Base-by-base conservation (phyloP, 2,888 invertebrate species). In the Dicyrtoma fusca region DNA sequence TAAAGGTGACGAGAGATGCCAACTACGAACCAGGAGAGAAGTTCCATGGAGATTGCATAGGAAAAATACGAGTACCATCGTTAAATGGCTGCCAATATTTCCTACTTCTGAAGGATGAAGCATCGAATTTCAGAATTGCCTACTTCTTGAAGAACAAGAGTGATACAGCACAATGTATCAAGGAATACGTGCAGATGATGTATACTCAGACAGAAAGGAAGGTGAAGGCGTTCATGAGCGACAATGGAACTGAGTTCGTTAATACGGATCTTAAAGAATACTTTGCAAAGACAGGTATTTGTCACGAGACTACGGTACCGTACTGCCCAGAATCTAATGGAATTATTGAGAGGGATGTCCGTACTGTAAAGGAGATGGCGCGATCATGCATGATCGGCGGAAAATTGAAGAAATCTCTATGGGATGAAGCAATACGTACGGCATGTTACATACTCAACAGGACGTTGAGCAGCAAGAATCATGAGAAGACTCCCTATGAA, bases 361-460 rank as follows among this genome's bases (percentile, higher is more conserved):
- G 82, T 26, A 82, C 82, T 17, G 77, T 82, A n/a, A 76, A 82
- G 17, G 69, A 65, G 23, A 47, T 65, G 13, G 82, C 83, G 10
- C 74, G 81, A 59, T 72, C 82, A 5, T 82, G 83, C 81, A 26
- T 84, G n/a, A 74, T 76, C 17, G 71, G 78, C 14, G 77, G 78
- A 26, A 73, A 80, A 45, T 42, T 83, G 25, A 80, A 81, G 0
- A 70, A 76, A 34, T 34, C 71, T 14, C 75, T 82, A 51, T 84
- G 83, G 83, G 82, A 81, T 14, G 82, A 84, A 75, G 83, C 82
- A 19, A 81, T 82, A 2, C 79, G 78, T 34, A 82, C 82, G 17
- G 82, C 82, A 13, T 81, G 79, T 4, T 83, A 83, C 71, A 19
- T 82, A 6, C 68, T 81, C 11, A 83, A 84, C 71, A 70, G 82